A percentile compares a stretch with the other conserved stretches of the same genome.
phyloP scores from a whole-genome alignment of 2,888 invertebrate genomes.

The Eupeodes latifasciatus region DNA sequence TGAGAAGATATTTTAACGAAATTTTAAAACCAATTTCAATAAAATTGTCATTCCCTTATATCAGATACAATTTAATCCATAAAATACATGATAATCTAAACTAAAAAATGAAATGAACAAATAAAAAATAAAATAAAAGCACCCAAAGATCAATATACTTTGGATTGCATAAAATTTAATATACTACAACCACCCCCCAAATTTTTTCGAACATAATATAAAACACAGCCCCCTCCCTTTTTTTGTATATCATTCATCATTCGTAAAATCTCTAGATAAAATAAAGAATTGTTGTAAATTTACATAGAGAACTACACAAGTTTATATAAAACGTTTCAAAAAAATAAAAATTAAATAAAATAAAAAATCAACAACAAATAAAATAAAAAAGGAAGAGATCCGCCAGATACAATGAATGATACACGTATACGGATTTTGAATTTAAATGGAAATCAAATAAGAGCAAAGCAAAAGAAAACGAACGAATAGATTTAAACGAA shows the following conservation, averaged over 20 bases:
- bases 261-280: constrained; percentile 56
- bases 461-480: background rate
- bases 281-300: constrained; percentile 63
- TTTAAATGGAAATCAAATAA: constrained; percentile 36
- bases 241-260: constrained; percentile 44
- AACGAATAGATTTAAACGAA: background rate
- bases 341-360: constrained; percentile 27
- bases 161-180: constrained; percentile 14
- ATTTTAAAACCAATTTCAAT: constrained; percentile 19
- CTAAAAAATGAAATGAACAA: background rate
- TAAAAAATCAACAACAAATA: background rate
- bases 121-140: background rate
- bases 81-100: constrained; percentile 19
- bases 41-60: background rate
- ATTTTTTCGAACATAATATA: constrained; percentile 24
- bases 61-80: background rate
- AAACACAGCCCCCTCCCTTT: background rate
- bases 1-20: background rate
- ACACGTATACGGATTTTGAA: constrained; percentile 47
- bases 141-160: background rate
- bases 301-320: constrained; percentile 22
- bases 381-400: background rate
- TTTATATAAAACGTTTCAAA: constrained; percentile 17
- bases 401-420: constrained; percentile 28
- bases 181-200: background rate